Conservation (phyloP, 2,113 vertebrate genomes). For the Microcebus lehilahytsara region DNA sequence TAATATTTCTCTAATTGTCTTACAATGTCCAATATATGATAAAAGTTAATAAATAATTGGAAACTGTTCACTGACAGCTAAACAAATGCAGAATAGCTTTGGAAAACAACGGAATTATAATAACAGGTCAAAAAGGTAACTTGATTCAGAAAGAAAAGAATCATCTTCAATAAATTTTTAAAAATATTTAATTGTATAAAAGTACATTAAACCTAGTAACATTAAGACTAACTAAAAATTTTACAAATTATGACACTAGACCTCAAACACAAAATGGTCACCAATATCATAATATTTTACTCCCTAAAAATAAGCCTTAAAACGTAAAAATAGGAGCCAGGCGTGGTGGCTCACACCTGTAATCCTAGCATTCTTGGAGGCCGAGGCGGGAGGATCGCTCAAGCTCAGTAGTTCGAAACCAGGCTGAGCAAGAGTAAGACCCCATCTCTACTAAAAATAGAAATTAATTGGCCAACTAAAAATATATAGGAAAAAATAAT, state of each 20-base stretch:
- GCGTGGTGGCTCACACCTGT: too few relatives aligned
- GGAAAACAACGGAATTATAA: background rate
- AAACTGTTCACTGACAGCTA: slow-evolving; percentile 3
- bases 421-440: too few relatives aligned
- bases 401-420: too few relatives aligned
- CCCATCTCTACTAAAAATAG: too few relatives aligned
- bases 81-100: background rate
- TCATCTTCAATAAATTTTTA: background rate
- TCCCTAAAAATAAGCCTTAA: slow-evolving; percentile 15
- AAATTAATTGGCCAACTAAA: too few relatives aligned
- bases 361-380: too few relatives aligned
- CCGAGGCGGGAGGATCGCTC: too few relatives aligned
- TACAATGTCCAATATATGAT: background rate
- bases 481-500: too few relatives aligned
- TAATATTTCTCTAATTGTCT: background rate
- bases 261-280: slow-evolving; percentile 19
- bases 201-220: background rate
- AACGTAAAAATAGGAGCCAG: background rate
- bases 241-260: background rate
- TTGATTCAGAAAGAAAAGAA: slow-evolving; percentile 16
- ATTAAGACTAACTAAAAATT: background rate
- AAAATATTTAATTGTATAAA: background rate
- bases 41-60: slow-evolving; percentile 18
- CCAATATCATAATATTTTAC: background rate
- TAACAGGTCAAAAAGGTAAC: background rate